A percentile compares a stretch with the other conserved stretches of the same genome.
These are phyloP conservation scores for Prietella phreatophila DNA, from an alignment of 2,113 vertebrate genomes.

Conservation along the genomic window DNA sequence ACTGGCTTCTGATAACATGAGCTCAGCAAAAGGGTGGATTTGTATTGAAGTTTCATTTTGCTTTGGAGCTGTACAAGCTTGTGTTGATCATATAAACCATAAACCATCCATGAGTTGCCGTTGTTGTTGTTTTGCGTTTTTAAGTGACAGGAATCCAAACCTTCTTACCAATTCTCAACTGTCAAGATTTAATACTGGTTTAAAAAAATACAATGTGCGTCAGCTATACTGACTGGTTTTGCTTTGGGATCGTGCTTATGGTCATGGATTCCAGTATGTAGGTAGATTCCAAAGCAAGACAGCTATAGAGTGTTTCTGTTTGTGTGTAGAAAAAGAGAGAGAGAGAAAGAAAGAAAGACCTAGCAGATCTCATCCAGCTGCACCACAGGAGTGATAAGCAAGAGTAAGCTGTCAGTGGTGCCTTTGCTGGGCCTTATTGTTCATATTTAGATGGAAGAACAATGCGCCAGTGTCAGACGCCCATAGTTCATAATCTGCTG, in stretches of 20 bases:
- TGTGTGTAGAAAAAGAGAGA: constrained; percentile 21
- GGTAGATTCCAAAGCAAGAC: constrained; percentile 55
- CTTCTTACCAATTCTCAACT: background rate
- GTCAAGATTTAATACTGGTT: background rate
- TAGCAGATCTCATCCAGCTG: constrained; percentile 61
- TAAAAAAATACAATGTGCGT: background rate
- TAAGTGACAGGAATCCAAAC: background rate
- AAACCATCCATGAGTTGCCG: background rate
- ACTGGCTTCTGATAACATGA: background rate
- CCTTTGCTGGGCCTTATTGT: constrained; percentile 65
- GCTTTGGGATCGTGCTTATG: background rate
- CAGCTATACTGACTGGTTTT: background rate
- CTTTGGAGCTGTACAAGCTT: no score
- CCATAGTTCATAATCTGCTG: constrained; percentile 84
- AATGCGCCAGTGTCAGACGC: constrained; percentile 77
- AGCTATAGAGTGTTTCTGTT: background rate
- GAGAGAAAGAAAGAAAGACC: constrained; percentile 37
- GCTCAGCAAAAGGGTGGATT: background rate
- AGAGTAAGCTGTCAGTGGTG: constrained; percentile 68
- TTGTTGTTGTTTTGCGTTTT: no score
- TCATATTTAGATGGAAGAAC: constrained; percentile 81
- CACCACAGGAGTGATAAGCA: constrained; percentile 64
- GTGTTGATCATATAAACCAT: background rate
- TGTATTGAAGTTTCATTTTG: background rate
- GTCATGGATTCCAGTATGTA: background rate